Evolutionary conservation across 2,888 invertebrate species (phyloP), one percentile per base, ranked within the genome.

Genomic region (Oscheius sp.): DNA sequence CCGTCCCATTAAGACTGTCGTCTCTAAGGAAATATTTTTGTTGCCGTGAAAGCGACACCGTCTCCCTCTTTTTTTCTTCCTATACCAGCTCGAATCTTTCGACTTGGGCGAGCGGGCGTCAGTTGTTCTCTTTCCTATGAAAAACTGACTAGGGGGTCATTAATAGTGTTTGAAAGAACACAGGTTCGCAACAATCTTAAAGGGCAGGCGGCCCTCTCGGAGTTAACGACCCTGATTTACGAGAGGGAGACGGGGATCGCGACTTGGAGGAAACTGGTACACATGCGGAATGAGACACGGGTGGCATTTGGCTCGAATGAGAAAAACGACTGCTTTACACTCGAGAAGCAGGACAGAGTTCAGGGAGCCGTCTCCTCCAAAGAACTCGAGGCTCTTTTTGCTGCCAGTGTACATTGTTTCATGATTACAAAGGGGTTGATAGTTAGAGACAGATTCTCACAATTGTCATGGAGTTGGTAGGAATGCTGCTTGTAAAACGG

Each of bases 211-310:
- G 53, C 35, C 11, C 55, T 21, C 63, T 35, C 71, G 21, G 51
- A 72, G 71, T 72, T 72, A 72, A 72, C 71, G 71, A 72, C 53
- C 60, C 71, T 72, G 71, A 72, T 72, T 72, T 72, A 72, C 71
- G 71, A 72, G 53, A 47, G 48, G 33, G 71, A 72, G 59, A 13
- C 63, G 63, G 10, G 68, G 68, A n/a, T 53, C 68, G 32, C 68
- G 29, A 65, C 32, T n/a, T 35, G 63, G 55, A 55, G 42, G 42
- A 7, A 55, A 68, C 68, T 68, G 68, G 68, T 68, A 68, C 42
- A 42, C 42, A 42, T 42, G 42, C 7, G 42, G 42, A 48, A 32
- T 21, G 33, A 29, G 48, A 50, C 65, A 65, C 55, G 51, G 68
- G 59, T 35, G 68, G 55, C 3, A 55, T 58, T 33, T 29, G 48